A percentile compares a stretch with the other conserved stretches of the same genome.
Evolutionary conservation across 2,888 invertebrate genomes (phyloP).

Genomic region (Malthinus seriepunctatus): DNA sequence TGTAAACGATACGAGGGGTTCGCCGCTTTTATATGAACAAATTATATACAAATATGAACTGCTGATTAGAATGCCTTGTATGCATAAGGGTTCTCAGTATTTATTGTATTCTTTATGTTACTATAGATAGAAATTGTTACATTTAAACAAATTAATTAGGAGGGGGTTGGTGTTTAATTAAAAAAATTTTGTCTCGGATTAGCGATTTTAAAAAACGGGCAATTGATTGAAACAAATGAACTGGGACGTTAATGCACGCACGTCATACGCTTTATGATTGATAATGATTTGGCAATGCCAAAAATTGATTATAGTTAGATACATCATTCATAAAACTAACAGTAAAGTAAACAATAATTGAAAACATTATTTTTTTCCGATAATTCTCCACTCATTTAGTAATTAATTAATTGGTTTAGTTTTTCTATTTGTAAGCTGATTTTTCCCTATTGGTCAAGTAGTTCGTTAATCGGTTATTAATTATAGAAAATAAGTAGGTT

Average conservation of each 20-base stretch:
- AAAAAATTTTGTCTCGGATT: too few species aligned
- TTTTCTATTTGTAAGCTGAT: not conserved
- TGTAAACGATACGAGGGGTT: slow-evolving; percentile 51
- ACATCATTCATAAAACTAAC: slow-evolving; percentile 4
- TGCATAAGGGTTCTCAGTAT: slow-evolving; percentile 28
- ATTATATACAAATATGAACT: slow-evolving; percentile 58
- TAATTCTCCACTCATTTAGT: too few species aligned
- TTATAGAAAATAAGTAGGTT: slow-evolving; percentile 6
- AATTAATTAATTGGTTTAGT: too few species aligned
- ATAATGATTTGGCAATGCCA: slow-evolving; percentile 11
- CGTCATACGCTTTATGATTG: slow-evolving; percentile 9
- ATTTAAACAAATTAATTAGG: slow-evolving; percentile 8
- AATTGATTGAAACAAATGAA: slow-evolving; percentile 7
- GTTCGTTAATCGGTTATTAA: not conserved
- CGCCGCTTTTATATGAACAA: slow-evolving; percentile 55
- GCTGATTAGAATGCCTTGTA: slow-evolving; percentile 50
- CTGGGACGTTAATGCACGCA: not conserved
- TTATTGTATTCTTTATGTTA: slow-evolving; percentile 23
- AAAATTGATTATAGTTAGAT: slow-evolving; percentile 5
- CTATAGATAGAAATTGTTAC: slow-evolving; percentile 11
- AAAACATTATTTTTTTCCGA: not conserved
- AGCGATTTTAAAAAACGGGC: not conserved
- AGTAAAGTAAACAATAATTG: not conserved
- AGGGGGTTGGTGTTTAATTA: not conserved
- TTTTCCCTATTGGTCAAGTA: not conserved